Conservation (phyloP, 1,140 invertebrate genomes). For the roundworm (Caenorhabditis elegans) region DNA sequence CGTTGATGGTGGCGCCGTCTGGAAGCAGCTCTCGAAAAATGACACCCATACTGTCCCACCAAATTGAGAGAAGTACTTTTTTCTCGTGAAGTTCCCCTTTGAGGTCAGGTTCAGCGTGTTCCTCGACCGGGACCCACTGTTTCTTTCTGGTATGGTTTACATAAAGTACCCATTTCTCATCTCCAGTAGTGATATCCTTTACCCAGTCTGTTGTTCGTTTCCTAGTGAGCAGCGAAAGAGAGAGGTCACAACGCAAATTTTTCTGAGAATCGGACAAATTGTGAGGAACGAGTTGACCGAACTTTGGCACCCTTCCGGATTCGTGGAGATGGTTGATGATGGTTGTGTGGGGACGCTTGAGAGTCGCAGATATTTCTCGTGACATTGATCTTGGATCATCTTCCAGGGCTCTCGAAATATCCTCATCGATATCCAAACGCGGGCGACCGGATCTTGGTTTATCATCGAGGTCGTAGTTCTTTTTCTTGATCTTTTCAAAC, state of each 20-base stretch:
- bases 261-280: not conserved
- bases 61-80: not conserved
- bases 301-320: no score
- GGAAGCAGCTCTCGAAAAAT: constrained; percentile 12
- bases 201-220: not conserved
- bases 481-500: no score
- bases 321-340: not conserved
- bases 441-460: no score
- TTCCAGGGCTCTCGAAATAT: not conserved
- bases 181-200: not conserved
- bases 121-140: no score
- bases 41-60: no score
- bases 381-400: not conserved
- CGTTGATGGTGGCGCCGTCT: constrained; percentile 29
- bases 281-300: no score
- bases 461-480: no score
- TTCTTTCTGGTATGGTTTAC: no score
- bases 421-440: not conserved
- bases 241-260: not conserved
- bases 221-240: not conserved
- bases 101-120: not conserved
- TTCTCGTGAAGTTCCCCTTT: not conserved
- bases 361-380: not conserved
- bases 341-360: not conserved
- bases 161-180: no score